Base-by-base conservation (phyloP, 2,888 invertebrate genomes). In the Caprella mutica region DNA sequence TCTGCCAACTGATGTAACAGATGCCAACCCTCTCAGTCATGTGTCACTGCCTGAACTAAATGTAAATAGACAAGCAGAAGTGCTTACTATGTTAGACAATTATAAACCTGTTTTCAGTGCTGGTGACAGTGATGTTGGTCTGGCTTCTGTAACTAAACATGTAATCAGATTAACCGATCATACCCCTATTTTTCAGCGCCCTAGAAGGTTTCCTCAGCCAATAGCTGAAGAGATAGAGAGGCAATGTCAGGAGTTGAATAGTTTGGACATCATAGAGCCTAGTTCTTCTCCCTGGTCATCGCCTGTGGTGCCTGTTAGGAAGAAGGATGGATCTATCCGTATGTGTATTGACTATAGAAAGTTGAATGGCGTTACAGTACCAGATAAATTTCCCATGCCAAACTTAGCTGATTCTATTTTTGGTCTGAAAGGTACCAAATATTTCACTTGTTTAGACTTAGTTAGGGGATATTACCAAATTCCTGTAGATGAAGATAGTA, bases 321-420 rank as follows among this genome's bases (percentile, higher is more conserved):
- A 51, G 24, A 30, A 30, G 19, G 51, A 51, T 51, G 35, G 51
- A 9, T 17, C 19, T 2, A 19, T 51, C 33, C 4, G 30, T 17
- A 33, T 27, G 29, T 27, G 51, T 27, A 35, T 51, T 9, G 5
- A 51, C 14, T 51, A 51, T 30, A 9, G 33, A 9, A 29, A 30
- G 33, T 5, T 51, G 9, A 51, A 51, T 51, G 27, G 19, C 2
- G 35, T 30, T 14, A 51, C 30, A 3, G 33, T 51, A 8, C 30
- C 30, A 26, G 51, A 51, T 30, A 51, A 35, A 19, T 51, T 51
- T 19, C 51, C 51, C n/a, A 27, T 51, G 14, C 35, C 33, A 12
- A 51, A 33, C 21, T n/a, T 51, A 9, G 14, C 51, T 14, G 51
- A 51, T n/a, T 51, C 33, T 30, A 21, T 51, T 3, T 51, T 29